phyloP scores from a whole-genome alignment of 2,113 vertebrate genomes.

The Halichoerus grypus region DNA sequence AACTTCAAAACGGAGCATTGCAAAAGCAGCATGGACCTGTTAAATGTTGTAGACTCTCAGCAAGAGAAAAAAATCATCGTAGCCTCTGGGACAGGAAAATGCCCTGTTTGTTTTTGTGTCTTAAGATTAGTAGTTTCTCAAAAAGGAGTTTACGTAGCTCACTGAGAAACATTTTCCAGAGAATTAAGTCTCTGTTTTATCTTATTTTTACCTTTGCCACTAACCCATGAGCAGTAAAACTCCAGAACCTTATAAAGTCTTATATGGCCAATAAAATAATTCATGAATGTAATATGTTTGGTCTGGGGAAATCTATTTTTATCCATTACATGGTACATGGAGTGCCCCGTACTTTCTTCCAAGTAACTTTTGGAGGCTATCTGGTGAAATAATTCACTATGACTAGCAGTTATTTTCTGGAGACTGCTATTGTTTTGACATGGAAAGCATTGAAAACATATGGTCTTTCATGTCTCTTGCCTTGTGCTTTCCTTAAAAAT shows the following conservation, averaged over 20 bases:
- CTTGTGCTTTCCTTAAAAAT: conserved; percentile 84
- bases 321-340: background rate
- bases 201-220: conserved; percentile 74
- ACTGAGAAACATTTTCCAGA: conserved; percentile 67
- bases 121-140: conserved; percentile 53
- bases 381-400: conserved; percentile 78
- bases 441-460: conserved; percentile 84
- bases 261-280: conserved; percentile 76
- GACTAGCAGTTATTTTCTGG: conserved; percentile 83
- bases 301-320: conserved; percentile 74
- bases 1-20: background rate
- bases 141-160: conserved; percentile 53
- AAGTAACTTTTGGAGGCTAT: conserved; percentile 79
- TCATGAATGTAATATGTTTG: conserved; percentile 69
- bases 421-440: conserved; percentile 84
- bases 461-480: conserved; percentile 83
- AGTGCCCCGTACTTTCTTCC: conserved; percentile 65
- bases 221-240: conserved; percentile 70
- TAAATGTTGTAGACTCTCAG: background rate
- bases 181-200: conserved; percentile 70
- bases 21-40: background rate
- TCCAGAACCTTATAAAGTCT: conserved; percentile 71
- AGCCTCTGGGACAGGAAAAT: background rate
- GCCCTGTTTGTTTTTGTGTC: background rate
- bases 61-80: background rate